phyloP scores from a whole-genome alignment of 2,888 invertebrate genomes.

The Poecilobothrus nobilitatus region DNA sequence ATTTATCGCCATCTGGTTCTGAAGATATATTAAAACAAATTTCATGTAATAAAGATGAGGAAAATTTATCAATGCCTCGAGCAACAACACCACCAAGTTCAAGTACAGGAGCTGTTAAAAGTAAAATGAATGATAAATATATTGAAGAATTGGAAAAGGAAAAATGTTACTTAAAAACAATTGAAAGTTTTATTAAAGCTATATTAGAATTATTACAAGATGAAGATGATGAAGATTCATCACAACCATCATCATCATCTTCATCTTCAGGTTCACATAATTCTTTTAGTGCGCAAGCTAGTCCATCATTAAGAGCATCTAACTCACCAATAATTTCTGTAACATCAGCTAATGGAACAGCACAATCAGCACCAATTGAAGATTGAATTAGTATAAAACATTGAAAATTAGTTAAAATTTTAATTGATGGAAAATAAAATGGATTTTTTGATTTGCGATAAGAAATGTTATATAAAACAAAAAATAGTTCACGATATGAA shows the following conservation, averaged over 20 bases:
- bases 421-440: too few relatives aligned
- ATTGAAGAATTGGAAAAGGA: constrained; percentile 38
- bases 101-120: neutral
- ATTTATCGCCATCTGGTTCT: constrained; percentile 24
- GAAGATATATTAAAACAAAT: constrained; percentile 26
- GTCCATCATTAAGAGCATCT: constrained; percentile 3
- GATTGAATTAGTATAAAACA: neutral
- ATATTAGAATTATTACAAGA: constrained; percentile 40
- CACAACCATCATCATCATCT: constrained; percentile 4
- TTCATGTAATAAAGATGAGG: constrained; percentile 18
- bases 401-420: neutral
- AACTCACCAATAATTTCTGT: neutral
- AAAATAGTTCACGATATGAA: neutral
- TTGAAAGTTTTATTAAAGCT: constrained; percentile 41
- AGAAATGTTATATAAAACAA: neutral
- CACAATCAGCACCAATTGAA: neutral
- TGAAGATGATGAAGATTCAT: constrained; percentile 26
- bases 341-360: neutral
- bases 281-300: neutral
- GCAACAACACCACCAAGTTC: constrained; percentile 27
- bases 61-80: constrained; percentile 23
- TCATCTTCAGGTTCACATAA: constrained; percentile 5
- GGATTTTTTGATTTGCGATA: too few relatives aligned
- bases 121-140: constrained; percentile 13
- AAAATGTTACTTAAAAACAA: constrained; percentile 36